phyloP scores from a whole-genome alignment of 2,797 vertebrate genomes.

The Myotis daubentonii region DNA sequence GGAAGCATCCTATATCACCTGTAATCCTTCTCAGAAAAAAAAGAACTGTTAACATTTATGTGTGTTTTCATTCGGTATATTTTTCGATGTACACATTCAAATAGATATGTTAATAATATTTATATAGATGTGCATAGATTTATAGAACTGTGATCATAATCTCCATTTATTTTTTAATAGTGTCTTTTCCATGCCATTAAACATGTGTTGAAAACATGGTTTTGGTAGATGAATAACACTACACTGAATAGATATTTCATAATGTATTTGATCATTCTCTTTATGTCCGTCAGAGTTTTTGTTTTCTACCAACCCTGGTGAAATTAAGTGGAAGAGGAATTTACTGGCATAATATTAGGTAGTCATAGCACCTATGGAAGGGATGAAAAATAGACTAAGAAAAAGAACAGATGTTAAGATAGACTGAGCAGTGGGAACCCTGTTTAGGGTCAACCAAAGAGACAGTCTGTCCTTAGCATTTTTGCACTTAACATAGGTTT shows the following conservation, averaged over 20 bases:
- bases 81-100: background rate
- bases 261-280: background rate
- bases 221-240: background rate
- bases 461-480: background rate
- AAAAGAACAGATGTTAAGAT: background rate
- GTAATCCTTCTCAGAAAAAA: background rate
- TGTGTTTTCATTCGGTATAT: background rate
- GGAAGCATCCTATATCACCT: background rate
- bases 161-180: background rate
- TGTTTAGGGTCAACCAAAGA: background rate
- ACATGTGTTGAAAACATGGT: background rate
- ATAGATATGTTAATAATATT: background rate
- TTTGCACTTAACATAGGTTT: background rate
- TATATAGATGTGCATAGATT: background rate
- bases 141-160: background rate
- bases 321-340: slow-evolving; percentile 37
- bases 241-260: background rate
- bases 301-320: background rate
- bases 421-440: background rate
- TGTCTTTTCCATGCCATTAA: background rate
- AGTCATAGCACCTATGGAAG: background rate
- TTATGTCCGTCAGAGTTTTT: background rate
- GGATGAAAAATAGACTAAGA: background rate
- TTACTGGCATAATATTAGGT: background rate
- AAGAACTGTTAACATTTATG: slow-evolving; percentile 4